Conservation (phyloP, 2,888 invertebrate genomes). For the Epinotia brunnichana region DNA sequence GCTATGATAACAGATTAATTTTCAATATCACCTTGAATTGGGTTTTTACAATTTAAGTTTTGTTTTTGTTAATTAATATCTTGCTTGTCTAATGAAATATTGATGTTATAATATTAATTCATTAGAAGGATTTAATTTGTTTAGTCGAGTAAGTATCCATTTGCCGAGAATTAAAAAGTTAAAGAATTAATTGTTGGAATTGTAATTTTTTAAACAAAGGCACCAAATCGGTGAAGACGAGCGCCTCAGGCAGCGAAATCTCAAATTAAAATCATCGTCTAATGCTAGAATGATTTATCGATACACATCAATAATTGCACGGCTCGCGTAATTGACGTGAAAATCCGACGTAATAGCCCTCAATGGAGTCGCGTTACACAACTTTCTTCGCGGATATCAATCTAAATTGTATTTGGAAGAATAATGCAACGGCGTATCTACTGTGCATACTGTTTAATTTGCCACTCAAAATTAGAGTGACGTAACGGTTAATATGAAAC, state of each 20-base stretch:
- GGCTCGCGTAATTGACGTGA: slow-evolving; percentile 45
- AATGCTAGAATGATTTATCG: slow-evolving; percentile 46
- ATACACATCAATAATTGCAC: slow-evolving; percentile 48
- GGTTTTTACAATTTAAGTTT: too few species aligned
- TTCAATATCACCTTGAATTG: background rate
- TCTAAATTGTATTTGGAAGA: slow-evolving; percentile 45
- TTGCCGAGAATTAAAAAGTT: too few species aligned
- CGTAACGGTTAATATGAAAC: slow-evolving; percentile 33
- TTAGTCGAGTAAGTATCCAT: too few species aligned
- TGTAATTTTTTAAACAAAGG: slow-evolving; percentile 2
- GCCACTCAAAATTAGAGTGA: slow-evolving; percentile 39
- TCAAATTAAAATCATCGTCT: slow-evolving; percentile 42
- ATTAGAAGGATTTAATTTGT: too few species aligned
- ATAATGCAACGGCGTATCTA: slow-evolving; percentile 38
- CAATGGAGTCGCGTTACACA: slow-evolving; percentile 43
- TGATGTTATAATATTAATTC: too few species aligned
- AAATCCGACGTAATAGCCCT: slow-evolving; percentile 48
- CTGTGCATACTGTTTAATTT: slow-evolving; percentile 41
- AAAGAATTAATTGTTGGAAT: slow-evolving; percentile 1
- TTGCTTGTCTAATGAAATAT: too few species aligned
- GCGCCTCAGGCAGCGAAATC: slow-evolving; percentile 29
- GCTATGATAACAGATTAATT: background rate
- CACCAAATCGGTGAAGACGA: slow-evolving; percentile 19
- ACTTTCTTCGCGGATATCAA: slow-evolving; percentile 44
- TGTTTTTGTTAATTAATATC: too few species aligned